These are phyloP conservation scores for Azorinus chamasolen DNA, from an alignment of 2,888 invertebrate genomes.

Conservation along the genomic window DNA sequence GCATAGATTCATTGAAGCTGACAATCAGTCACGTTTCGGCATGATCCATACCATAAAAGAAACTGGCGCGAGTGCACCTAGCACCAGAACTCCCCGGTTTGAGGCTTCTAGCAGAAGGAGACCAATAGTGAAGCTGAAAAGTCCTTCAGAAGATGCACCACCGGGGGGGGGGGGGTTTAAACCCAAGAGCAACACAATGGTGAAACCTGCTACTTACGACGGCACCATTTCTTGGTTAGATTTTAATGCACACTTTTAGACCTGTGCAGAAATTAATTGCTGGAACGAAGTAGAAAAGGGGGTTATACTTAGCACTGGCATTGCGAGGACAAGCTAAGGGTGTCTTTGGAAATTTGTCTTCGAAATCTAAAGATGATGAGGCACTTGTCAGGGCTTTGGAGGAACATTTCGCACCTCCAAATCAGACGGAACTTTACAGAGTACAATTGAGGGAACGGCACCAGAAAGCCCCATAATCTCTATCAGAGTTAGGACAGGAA, in stretches of 20 bases:
- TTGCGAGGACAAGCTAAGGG: slow-evolving; percentile 20
- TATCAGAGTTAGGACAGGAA: slow-evolving; percentile 21
- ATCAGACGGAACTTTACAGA: slow-evolving; percentile 23
- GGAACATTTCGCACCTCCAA: slow-evolving; percentile 13
- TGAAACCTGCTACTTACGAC: slow-evolving; percentile 15
- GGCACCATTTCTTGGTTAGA: slow-evolving; percentile 12
- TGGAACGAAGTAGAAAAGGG: slow-evolving; percentile 11
- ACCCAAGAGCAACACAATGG: too few species aligned
- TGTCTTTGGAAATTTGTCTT: slow-evolving; percentile 11
- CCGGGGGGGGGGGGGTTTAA: too few species aligned
- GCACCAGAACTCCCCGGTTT: too few species aligned
- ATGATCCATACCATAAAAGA: too few species aligned
- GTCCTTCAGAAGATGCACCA: too few species aligned
- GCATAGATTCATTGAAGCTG: too few species aligned
- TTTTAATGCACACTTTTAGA: slow-evolving; percentile 18
- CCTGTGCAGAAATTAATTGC: slow-evolving; percentile 12
- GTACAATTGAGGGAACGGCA: slow-evolving; percentile 9
- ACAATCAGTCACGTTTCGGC: too few species aligned
- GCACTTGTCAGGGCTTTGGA: slow-evolving; percentile 3
- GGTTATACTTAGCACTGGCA: slow-evolving; percentile 8
- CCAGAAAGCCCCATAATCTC: slow-evolving; percentile 10
- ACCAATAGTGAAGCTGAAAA: too few species aligned
- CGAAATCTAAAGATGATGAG: slow-evolving; percentile 1
- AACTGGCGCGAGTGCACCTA: too few species aligned
- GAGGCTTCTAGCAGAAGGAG: too few species aligned